A percentile compares a stretch with the other conserved stretches of the same genome.
These are phyloP conservation scores for Oopsacas minuta DNA, from an alignment of 37 sponge, comb jelly and placozoan genomes.

Conservation along the genomic window DNA sequence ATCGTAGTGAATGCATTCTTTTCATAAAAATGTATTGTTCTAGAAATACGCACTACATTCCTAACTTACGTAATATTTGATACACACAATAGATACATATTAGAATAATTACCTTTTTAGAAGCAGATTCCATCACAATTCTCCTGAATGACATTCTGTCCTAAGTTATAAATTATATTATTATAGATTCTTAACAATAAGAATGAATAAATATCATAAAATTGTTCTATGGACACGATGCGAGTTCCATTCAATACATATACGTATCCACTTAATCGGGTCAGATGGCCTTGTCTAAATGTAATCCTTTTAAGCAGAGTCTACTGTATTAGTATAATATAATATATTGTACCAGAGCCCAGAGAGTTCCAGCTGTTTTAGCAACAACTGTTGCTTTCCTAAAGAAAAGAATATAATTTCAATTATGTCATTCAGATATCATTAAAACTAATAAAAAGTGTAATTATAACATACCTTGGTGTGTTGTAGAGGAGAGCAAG, in stretches of 20 bases:
- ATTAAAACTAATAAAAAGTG: not conserved
- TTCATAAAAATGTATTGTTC: too few relatives aligned
- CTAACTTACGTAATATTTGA: not conserved
- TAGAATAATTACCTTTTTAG: conserved; percentile 43
- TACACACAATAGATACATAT: not conserved
- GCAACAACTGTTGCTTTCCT: conserved; percentile 84
- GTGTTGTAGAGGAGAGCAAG: conserved; percentile 96
- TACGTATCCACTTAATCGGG: too few relatives aligned
- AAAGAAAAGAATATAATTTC: not conserved
- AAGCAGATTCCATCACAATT: conserved; percentile 62
- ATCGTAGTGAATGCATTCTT: too few relatives aligned
- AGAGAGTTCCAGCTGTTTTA: conserved; percentile 46
- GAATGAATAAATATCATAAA: not conserved
- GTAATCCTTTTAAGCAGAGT: not conserved
- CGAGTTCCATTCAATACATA: too few relatives aligned
- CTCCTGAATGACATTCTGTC: conserved; percentile 70
- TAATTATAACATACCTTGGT: conserved; percentile 42
- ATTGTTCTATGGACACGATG: too few relatives aligned
- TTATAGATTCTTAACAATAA: too few relatives aligned
- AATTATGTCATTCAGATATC: not conserved
- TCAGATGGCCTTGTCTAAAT: not conserved
- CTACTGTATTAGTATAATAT: not conserved
- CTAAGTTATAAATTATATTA: conserved; percentile 19
- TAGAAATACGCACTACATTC: not conserved
- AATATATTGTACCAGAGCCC: conserved; percentile 64